Evolutionary conservation across 2,797 vertebrate genomes (phyloP), one percentile per base, ranked within the genome.

Genomic region (Pseudochromis fuscus): DNA sequence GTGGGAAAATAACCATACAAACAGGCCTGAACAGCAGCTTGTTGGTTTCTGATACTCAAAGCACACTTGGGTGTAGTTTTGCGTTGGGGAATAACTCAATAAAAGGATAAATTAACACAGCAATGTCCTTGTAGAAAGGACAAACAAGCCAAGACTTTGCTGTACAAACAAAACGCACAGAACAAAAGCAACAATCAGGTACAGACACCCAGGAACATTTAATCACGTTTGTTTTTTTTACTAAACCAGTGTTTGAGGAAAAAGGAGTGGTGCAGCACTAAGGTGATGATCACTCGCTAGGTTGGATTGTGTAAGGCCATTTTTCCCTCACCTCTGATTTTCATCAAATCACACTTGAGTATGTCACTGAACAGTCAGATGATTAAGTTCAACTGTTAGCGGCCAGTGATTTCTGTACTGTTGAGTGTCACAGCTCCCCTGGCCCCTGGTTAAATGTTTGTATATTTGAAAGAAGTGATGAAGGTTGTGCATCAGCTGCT

Each of bases 101-200:
- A 51, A 71, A 77, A 70, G 45, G 61, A 70, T 63, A 46, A 70
- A 77, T 80, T 59, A 77, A 70, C 50, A 45, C 37, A 25, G 48
- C 42, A 56, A 5, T 19, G 48, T 74, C 73, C 64, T 77, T 83
- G 67, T 5, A 45, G 60, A 68, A 42, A 72, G 28, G 52, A 63
- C 56, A 77, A 73, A 79, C 7, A 49, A 45, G 27, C 11, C 0
- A 7, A 46, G 35, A 51, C 11, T 1, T 45, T 66, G 19, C 44
- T 33, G 1, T 56, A 59, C 25, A 55, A 48, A 66, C 30, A 48
- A 42, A 31, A 67, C 57, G 16, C 23, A 13, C 13, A 19, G 30
- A 69, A 81, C 49, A 62, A 76, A 75, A 68, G 42, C 33, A 38
- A 37, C 35, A 61, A 23, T 70, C 30, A 50, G 18, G 37, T 37